Conservation (phyloP, 2,888 invertebrate genomes). For the Athripsodes cinereus region DNA sequence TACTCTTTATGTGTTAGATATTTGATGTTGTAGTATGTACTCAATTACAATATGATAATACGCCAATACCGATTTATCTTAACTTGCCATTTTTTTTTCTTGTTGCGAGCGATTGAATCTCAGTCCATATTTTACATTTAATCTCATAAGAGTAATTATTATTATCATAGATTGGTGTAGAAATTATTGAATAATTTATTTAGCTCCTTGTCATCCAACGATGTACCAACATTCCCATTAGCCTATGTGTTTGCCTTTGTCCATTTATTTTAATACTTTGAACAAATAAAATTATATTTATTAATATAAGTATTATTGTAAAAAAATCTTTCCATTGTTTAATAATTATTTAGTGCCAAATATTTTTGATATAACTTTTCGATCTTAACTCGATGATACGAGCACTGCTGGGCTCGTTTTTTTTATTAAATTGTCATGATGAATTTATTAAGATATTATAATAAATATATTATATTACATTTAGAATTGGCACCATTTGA, state of each 20-base stretch:
- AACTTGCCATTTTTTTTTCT: no score
- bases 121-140: no score
- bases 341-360: constrained; percentile 21
- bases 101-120: no score
- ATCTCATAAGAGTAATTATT: no score
- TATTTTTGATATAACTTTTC: constrained; percentile 24
- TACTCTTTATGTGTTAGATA: no score
- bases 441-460: background rate
- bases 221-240: no score
- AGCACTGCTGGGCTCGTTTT: constrained; percentile 4
- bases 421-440: background rate
- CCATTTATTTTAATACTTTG: background rate
- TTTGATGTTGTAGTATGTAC: no score
- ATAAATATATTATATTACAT: background rate
- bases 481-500: background rate
- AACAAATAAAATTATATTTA: background rate
- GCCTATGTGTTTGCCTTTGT: background rate
- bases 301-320: background rate
- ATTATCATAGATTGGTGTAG: no score
- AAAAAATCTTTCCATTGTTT: constrained; percentile 2
- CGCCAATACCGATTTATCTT: no score
- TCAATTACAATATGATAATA: no score
- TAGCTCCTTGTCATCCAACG: no score
- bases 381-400: background rate
- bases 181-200: no score